These are phyloP conservation scores for Numenius phaeopus DNA, from an alignment of 2,797 vertebrate genomes.

Conservation along the genomic window DNA sequence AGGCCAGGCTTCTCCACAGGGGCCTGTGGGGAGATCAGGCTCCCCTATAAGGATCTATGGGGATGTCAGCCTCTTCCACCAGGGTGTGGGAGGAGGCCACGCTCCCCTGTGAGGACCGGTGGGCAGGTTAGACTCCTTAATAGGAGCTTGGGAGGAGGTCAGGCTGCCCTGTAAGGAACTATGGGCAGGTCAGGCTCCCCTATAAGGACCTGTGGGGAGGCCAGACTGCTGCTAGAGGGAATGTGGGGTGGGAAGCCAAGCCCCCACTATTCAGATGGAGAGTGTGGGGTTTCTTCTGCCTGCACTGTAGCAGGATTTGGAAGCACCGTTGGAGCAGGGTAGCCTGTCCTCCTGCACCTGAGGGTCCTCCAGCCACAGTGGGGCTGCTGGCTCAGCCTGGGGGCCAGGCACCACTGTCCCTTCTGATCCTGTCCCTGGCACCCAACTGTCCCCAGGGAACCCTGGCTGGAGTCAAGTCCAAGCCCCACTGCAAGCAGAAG, in stretches of 20 bases:
- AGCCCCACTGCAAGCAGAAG: background rate
- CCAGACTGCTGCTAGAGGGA: background rate
- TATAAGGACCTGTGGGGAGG: fast-evolving
- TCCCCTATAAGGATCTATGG: fast-evolving
- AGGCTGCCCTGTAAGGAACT: too few species aligned
- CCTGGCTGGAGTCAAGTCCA: fast-evolving
- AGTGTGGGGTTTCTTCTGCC: fast-evolving
- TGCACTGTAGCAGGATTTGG: fast-evolving
- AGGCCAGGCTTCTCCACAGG: background rate
- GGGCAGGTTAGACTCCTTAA: fast-evolving
- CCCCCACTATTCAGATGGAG: fast-evolving
- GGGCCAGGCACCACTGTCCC: background rate
- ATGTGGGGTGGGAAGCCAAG: background rate
- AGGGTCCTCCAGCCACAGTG: fast-evolving
- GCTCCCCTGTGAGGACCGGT: fast-evolving
- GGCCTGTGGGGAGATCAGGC: background rate
- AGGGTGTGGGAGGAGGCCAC: too few species aligned
- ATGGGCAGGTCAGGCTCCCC: background rate
- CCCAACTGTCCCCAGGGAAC: background rate
- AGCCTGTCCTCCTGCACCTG: background rate
- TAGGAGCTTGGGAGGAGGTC: too few species aligned
- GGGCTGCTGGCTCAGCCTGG: background rate
- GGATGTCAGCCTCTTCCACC: background rate
- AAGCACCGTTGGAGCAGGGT: fast-evolving
- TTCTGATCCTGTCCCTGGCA: too few species aligned